Evolutionary conservation across 2,888 invertebrate genomes (phyloP).

Genomic region (Mimachlamys varia): DNA sequence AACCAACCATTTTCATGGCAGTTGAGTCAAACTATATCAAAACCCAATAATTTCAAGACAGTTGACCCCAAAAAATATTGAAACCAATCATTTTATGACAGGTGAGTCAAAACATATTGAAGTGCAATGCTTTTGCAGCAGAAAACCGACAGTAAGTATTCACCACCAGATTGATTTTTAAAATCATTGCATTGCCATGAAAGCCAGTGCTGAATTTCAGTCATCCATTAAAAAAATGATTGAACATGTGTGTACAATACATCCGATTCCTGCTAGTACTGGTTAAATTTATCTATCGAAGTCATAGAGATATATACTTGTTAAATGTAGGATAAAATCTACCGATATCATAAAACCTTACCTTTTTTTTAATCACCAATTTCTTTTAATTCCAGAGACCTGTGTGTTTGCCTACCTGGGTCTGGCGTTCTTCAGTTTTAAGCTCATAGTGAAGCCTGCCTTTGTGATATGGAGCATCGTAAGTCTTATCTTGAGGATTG

Average conservation of each 20-base stretch:
- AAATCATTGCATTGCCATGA: not conserved
- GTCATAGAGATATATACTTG: too few species aligned
- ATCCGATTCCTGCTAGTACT: too few species aligned
- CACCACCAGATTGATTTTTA: slow-evolving; percentile 89
- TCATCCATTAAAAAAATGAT: too few species aligned
- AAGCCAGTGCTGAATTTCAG: not conserved
- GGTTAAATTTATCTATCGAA: too few species aligned
- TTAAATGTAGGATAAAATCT: too few species aligned
- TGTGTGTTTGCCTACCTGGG: slow-evolving; percentile 99
- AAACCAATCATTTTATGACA: slow-evolving; percentile 97
- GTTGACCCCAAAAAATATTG: slow-evolving; percentile 84
- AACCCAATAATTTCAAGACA: slow-evolving; percentile 97
- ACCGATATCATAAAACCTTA: too few species aligned
- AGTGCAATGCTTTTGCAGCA: not conserved
- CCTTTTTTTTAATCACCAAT: too few species aligned
- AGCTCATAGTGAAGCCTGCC: slow-evolving; percentile 93
- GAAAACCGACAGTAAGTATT: slow-evolving; percentile 79
- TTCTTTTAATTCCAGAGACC: slow-evolving; percentile 87
- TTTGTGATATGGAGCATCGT: slow-evolving; percentile 96
- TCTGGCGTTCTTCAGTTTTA: slow-evolving; percentile 96
- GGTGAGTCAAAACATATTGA: slow-evolving; percentile 76
- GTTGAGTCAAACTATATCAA: slow-evolving; percentile 82
- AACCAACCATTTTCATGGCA: not conserved
- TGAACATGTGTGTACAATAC: too few species aligned
- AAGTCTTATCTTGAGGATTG: slow-evolving; percentile 65